A percentile compares a stretch with the other conserved stretches of the same genome.
phyloP scores from a whole-genome alignment of 2,113 vertebrate genomes.

The Odontophorus gujanensis region DNA sequence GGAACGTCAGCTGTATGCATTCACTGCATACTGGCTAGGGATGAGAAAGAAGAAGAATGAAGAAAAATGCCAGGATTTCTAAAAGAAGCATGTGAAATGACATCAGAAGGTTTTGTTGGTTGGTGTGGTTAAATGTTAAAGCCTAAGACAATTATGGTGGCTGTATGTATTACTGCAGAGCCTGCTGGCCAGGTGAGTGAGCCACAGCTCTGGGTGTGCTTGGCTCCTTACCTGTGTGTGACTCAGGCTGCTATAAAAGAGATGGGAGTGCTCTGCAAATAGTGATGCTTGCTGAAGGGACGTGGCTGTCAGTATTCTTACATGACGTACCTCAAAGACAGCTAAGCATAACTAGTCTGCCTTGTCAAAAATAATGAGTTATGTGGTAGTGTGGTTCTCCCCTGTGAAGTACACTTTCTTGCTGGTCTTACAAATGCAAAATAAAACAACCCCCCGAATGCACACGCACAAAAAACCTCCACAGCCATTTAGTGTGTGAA shows the following conservation, averaged over 20 bases:
- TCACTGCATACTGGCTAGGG: not conserved
- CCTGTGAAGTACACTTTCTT: not conserved
- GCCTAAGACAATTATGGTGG: accelerated
- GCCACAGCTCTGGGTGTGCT: accelerated
- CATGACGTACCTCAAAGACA: accelerated
- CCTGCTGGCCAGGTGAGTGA: not conserved
- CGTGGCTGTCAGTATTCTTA: accelerated
- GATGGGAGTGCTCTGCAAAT: accelerated
- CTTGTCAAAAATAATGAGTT: not conserved
- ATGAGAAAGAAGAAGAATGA: not conserved
- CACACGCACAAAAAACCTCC: not conserved
- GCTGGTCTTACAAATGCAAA: not conserved
- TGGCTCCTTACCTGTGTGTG: not conserved
- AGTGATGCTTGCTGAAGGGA: accelerated
- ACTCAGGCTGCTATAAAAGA: accelerated
- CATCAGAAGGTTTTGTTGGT: not conserved
- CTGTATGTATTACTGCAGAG: not conserved
- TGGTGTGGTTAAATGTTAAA: not conserved
- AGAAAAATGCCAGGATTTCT: not conserved
- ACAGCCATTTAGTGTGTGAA: accelerated
- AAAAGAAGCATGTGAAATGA: not conserved
- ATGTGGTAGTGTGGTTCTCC: not conserved
- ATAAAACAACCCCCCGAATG: not conserved
- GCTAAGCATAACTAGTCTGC: accelerated
- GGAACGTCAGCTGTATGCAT: too few relatives aligned